Evolutionary conservation across 2,113 vertebrate genomes (phyloP), one percentile per base, ranked within the genome.

Genomic region (Amia ocellicauda): DNA sequence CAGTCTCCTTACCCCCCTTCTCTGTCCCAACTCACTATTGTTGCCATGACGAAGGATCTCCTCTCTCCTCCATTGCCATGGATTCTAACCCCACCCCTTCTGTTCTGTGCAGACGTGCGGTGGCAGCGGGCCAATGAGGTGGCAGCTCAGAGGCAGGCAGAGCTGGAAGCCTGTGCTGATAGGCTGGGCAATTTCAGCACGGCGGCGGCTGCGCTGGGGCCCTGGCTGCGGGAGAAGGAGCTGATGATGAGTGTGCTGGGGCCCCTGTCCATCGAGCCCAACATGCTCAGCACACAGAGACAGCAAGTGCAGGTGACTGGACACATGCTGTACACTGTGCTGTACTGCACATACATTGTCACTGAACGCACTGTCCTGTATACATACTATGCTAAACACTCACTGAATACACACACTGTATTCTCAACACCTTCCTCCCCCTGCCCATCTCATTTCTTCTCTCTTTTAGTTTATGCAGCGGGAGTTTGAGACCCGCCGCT

Each of bases 231-330:
- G 76, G 97, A 99, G 84, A 99, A 99, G 80, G 95, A 98, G 80
- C 86, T 99, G 74, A 98, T 99, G 96, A 97, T 99, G 96, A 97
- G 97, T 0, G 97, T 99, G 52, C 78, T 99, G 66, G 97, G 97
- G 0, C 96, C 97, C 0, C 84, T 99, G 20, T 98, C 96, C 77
- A 97, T 99, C 58, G 96, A 99, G 78, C 94, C 96, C 1, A 99
- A 98, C 84, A 99, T 99, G 97, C 89, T 99, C 66, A 95, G 80
- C 3, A 95, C 96, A 0, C 97, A 99, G 81, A 96, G 94, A 69
- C 97, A 99, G 62, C 97, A 99, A 87, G 97, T 90, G 11, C 96
- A 99, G 96, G 97, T 98, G n/a, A 71, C 79, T 72, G 3, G 7
- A 13, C 2, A 3, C 0, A 0, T 1, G 0, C 1, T 20, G 2